Evolutionary conservation across 2,113 vertebrate genomes (phyloP).

Genomic region (Prochilodus magdalenae): DNA sequence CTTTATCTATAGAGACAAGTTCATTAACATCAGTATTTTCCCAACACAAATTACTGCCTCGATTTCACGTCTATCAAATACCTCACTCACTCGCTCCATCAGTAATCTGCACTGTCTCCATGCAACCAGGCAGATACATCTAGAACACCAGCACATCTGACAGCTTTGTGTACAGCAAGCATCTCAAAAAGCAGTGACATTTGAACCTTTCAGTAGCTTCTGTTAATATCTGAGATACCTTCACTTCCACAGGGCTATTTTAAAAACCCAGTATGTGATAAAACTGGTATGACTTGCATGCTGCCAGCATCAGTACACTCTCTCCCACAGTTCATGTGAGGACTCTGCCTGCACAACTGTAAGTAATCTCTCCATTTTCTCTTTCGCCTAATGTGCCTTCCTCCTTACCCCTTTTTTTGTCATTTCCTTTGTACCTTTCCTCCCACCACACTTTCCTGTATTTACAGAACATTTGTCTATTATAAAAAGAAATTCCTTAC

Average conservation of each 20-base stretch:
- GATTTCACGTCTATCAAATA: not conserved
- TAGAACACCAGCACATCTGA: not conserved
- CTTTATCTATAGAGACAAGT: too few species aligned
- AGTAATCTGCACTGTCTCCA: not conserved
- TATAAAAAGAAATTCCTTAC: slow-evolving; percentile 53
- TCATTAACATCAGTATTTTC: too few species aligned
- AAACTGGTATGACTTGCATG: slow-evolving; percentile 6
- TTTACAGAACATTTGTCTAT: slow-evolving; percentile 50
- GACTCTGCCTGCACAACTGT: slow-evolving; percentile 12
- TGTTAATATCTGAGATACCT: not conserved
- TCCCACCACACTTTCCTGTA: slow-evolving; percentile 53
- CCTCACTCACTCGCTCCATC: not conserved
- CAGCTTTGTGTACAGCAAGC: not conserved
- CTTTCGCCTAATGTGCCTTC: slow-evolving; percentile 40
- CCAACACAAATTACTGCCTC: too few species aligned
- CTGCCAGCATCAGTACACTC: slow-evolving; percentile 5
- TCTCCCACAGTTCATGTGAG: slow-evolving; percentile 9
- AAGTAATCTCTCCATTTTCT: slow-evolving; percentile 25
- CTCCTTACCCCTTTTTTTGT: slow-evolving; percentile 18
- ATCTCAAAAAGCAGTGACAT: not conserved
- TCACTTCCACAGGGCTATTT: not conserved
- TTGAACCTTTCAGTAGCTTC: not conserved
- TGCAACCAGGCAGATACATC: not conserved
- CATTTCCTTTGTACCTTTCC: slow-evolving; percentile 59
- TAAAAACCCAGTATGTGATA: slow-evolving; percentile 19